Base-by-base conservation (phyloP, 2,888 invertebrate genomes). In the Cyrtodaria siliqua region DNA sequence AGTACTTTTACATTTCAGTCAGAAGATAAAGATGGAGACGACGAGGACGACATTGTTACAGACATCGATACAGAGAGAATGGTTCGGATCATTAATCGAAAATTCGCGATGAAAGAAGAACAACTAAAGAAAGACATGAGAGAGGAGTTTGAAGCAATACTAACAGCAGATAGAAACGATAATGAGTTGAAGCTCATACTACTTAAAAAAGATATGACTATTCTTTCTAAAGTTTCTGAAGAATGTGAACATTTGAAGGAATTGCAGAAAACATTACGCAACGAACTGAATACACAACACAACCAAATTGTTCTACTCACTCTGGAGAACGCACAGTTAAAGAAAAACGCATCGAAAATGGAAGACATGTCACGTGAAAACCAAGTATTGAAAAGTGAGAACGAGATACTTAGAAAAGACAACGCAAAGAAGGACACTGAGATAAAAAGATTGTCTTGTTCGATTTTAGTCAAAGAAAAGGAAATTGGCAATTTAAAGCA, bases 171-270 rank as follows among this genome's bases (percentile, higher is more conserved):
- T 18, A 55, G 67, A 38, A 49, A 61, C 42, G 66, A 76, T 26
- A 56, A 80, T 16, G 70, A 76, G 44, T 61, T 69, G 8, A 69
- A 68, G 1, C 59, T 80, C 9, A 60, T 27, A 44, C 50, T 64
- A 16, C 29, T 80, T n/a, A 72, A 64, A 67, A 24, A 50, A 9
- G 79, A 80, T 44, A 29, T 80, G 20, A 72, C 79, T 0, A 69
- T 56, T 14, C 57, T 80, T 16, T 61, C 69, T 16, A 80, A 76
- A 40, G 56, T 76, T 20, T 73, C 79, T 4, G 52, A 72, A n/a
- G 79, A 80, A 49, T 72, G 61, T 57, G 79, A 80, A 20, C 44
- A 57, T 33, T 38, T 80, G 8, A 75, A 76, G 47, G 72, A 64
- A 8, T 23, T 72, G 2, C 79, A 80, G 44, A 72, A 62, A 52